Conservation (phyloP, 2,113 vertebrate genomes). For the Tyto alba region DNA sequence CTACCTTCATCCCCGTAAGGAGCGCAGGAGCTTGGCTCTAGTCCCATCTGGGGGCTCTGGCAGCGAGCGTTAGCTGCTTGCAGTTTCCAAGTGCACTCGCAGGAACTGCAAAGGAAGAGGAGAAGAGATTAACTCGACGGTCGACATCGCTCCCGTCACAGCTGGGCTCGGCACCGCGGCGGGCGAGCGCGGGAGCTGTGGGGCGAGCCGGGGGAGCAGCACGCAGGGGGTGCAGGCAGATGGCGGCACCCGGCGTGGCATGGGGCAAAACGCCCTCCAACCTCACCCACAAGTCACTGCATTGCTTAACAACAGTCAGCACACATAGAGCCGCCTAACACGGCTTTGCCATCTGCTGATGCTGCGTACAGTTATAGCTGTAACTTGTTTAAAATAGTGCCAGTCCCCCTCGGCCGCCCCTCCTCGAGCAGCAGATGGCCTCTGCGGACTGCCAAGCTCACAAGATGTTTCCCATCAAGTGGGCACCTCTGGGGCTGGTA, state of each 20-base stretch:
- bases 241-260: fast-evolving
- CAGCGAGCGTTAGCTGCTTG: not conserved
- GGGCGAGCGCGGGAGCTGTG: fast-evolving
- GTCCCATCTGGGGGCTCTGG: slow-evolving; percentile 56
- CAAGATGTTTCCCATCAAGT: slow-evolving; percentile 37
- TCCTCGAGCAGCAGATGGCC: not conserved
- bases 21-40: slow-evolving; percentile 52
- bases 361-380: not conserved
- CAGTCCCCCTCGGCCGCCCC: not conserved
- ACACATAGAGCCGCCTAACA: fast-evolving
- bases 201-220: not conserved
- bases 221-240: not conserved
- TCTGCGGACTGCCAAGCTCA: not conserved
- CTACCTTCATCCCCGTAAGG: slow-evolving; percentile 78
- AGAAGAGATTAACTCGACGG: not conserved
- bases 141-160: fast-evolving
- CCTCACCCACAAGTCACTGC: not conserved
- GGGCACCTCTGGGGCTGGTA: slow-evolving; percentile 30
- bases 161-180: not conserved
- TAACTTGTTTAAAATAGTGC: not conserved
- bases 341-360: not conserved
- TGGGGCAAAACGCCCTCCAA: not conserved
- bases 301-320: not conserved
- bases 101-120: slow-evolving; percentile 28
- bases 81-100: not conserved